phyloP scores from a whole-genome alignment of 1,140 invertebrate species.

The Drosophila mayri region DNA sequence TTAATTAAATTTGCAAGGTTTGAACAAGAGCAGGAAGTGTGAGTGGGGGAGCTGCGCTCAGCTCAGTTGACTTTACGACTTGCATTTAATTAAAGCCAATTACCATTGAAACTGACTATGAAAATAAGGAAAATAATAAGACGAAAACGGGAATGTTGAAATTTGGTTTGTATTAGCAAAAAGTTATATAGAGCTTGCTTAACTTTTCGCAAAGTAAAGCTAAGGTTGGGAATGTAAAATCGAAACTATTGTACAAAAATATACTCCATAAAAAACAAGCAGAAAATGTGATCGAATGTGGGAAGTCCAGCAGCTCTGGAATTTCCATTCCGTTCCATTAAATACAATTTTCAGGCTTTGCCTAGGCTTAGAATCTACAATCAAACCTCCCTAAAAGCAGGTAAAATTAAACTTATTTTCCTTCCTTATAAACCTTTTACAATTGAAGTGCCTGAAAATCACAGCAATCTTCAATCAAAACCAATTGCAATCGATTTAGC shows the following conservation, averaged over 20 bases:
- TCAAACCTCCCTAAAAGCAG: neutral
- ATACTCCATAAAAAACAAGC: neutral
- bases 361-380: neutral
- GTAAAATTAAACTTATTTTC: neutral
- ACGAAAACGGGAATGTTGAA: neutral
- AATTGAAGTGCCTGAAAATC: neutral
- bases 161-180: conserved; percentile 13
- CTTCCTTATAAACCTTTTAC: neutral
- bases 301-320: too few relatives aligned
- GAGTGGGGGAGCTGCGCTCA: conserved; percentile 29
- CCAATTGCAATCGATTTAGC: conserved; percentile 38
- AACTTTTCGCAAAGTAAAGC: neutral
- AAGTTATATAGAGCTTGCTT: neutral
- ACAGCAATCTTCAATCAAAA: conserved; percentile 12
- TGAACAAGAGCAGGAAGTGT: neutral
- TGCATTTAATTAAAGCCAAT: conserved; percentile 79
- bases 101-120: conserved; percentile 39
- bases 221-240: neutral
- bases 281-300: too few relatives aligned
- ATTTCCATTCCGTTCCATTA: too few relatives aligned
- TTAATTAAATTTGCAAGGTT: conserved; percentile 71
- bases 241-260: neutral
- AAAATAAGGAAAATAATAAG: neutral
- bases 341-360: neutral
- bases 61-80: conserved; percentile 74